Evolutionary conservation across 2,888 invertebrate species (phyloP).

Genomic region (Eupithecia exiguata): DNA sequence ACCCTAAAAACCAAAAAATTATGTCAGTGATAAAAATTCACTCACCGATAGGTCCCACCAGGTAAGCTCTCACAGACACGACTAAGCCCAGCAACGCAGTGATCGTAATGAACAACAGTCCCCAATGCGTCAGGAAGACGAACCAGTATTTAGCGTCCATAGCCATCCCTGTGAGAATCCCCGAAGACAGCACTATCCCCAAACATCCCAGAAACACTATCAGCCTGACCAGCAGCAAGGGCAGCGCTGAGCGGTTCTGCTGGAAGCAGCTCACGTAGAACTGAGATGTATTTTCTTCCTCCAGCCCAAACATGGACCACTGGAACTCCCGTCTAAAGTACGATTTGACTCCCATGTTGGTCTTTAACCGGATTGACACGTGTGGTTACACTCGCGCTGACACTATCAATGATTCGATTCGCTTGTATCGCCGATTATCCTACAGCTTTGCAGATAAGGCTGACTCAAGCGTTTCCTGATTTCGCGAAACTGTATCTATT

Average conservation of each 20-base stretch:
- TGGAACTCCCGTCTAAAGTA: constrained; percentile 65
- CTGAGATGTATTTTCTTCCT: constrained; percentile 61
- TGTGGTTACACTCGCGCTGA: constrained; percentile 33
- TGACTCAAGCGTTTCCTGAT: constrained; percentile 42
- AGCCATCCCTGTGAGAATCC: constrained; percentile 48
- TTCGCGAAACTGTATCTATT: constrained; percentile 31
- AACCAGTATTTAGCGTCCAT: constrained; percentile 57
- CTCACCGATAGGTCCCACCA: constrained; percentile 66
- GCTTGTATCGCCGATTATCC: constrained; percentile 47
- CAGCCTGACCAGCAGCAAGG: constrained; percentile 59
- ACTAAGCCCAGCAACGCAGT: constrained; percentile 60
- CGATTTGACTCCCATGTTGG: constrained; percentile 63
- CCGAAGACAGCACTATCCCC: constrained; percentile 59
- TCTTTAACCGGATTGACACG: constrained; percentile 15
- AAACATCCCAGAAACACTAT: constrained; percentile 63
- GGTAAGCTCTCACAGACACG: constrained; percentile 58
- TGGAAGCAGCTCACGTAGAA: constrained; percentile 68
- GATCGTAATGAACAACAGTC: constrained; percentile 61
- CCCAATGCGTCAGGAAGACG: constrained; percentile 77
- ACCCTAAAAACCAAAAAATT: too few relatives aligned
- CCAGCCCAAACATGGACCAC: constrained; percentile 54
- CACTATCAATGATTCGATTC: constrained; percentile 51
- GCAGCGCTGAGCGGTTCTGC: constrained; percentile 58
- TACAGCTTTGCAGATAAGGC: constrained; percentile 48
- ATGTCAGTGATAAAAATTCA: constrained; percentile 31